These are phyloP conservation scores for Dasyurus viverrinus DNA, from an alignment of 2,113 vertebrate species.

Conservation along the genomic window DNA sequence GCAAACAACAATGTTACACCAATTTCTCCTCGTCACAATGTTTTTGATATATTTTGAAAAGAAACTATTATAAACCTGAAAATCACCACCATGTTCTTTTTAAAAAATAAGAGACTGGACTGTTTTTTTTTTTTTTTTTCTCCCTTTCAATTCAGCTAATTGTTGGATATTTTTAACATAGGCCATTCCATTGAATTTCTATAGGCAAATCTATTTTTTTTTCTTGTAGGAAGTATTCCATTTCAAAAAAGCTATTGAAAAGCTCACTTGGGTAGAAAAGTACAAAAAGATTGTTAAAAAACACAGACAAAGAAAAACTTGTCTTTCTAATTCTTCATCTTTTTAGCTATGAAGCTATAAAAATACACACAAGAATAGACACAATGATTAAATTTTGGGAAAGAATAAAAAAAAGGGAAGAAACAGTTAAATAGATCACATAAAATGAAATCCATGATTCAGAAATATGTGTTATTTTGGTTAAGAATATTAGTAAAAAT, in stretches of 20 bases:
- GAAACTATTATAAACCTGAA: neutral
- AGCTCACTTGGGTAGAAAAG: neutral
- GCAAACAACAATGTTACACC: neutral
- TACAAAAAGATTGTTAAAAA: neutral
- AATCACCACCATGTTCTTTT: neutral
- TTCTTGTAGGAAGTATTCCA: neutral
- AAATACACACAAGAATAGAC: neutral
- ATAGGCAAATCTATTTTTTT: neutral
- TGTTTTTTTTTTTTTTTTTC: neutral
- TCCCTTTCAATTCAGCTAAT: neutral
- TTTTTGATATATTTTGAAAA: neutral
- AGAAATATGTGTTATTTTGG: neutral
- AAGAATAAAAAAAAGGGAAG: neutral
- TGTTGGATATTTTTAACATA: neutral
- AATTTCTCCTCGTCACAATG: neutral
- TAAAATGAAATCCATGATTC: neutral
- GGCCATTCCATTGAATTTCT: neutral
- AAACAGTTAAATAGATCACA: neutral
- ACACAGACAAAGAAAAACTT: too few relatives aligned
- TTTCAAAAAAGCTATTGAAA: neutral
- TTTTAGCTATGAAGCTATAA: neutral
- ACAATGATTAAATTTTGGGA: neutral
- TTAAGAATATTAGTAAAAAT: neutral
- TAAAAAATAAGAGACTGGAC: neutral
- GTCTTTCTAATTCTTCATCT: neutral